These are phyloP conservation scores for Aphelinus certus DNA, from an alignment of 1,140 invertebrate genomes.

Conservation along the genomic window DNA sequence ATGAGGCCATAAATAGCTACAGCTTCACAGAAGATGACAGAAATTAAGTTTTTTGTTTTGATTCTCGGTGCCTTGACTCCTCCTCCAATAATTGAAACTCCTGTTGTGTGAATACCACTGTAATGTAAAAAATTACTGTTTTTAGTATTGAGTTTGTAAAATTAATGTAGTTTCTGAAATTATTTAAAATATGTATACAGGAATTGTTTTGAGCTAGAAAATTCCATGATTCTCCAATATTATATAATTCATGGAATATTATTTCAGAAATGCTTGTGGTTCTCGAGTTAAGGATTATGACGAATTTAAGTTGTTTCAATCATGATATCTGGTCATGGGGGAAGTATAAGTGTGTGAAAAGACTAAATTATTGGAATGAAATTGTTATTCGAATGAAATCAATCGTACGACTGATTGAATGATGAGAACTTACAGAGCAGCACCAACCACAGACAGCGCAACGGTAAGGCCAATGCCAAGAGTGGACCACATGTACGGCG, in stretches of 20 bases:
- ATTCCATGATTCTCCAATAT: no score
- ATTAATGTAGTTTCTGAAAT: slow-evolving; percentile 4
- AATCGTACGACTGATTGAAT: no score
- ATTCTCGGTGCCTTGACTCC: slow-evolving; percentile 99
- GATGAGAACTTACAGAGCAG: slow-evolving; percentile 81
- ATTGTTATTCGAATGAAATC: no score
- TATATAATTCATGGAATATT: no score
- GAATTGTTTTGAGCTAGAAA: no score
- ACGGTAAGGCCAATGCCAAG: slow-evolving; percentile 93
- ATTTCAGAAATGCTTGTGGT: no score
- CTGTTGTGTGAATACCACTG: slow-evolving; percentile 94
- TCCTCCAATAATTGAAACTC: slow-evolving; percentile 94
- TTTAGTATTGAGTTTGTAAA: slow-evolving; percentile 2
- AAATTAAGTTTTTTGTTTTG: slow-evolving; percentile 99
- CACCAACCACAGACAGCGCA: slow-evolving; percentile 95
- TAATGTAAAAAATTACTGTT: slow-evolving; percentile 37
- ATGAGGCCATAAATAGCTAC: slow-evolving; percentile 99
- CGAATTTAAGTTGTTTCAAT: no score
- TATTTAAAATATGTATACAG: slow-evolving; percentile 7
- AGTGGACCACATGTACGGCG: slow-evolving; percentile 93
- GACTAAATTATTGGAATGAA: no score
- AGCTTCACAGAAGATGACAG: slow-evolving; percentile 98
- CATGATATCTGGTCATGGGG: no score
- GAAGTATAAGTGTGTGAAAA: no score
- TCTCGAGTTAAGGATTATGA: no score